Evolutionary conservation across 2,797 vertebrate species (phyloP).

Genomic region (Glyptemys insculpta): DNA sequence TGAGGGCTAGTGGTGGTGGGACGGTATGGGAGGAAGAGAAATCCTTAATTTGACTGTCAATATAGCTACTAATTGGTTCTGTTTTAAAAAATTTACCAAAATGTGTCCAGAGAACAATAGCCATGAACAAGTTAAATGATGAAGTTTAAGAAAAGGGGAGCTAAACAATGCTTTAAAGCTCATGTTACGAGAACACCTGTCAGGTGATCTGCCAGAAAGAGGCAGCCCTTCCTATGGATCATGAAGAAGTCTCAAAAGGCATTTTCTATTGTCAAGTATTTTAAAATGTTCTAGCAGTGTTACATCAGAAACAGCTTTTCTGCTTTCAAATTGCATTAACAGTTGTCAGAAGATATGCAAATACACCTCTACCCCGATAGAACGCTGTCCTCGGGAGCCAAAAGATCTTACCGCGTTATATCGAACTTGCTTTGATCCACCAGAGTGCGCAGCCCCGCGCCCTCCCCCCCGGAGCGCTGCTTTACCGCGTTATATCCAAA

Average conservation of each 20-base stretch:
- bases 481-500: too few species aligned
- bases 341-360: background rate
- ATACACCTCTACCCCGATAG: too few species aligned
- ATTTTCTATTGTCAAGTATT: background rate
- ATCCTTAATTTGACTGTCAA: background rate
- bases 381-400: too few species aligned
- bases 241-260: background rate
- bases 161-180: background rate
- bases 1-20: background rate
- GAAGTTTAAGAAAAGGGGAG: background rate
- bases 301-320: slow-evolving; percentile 18
- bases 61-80: background rate
- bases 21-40: background rate
- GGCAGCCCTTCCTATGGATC: background rate
- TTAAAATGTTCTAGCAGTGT: background rate
- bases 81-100: background rate
- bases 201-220: background rate
- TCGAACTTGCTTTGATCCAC: too few species aligned
- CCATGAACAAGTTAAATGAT: background rate
- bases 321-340: background rate
- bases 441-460: too few species aligned
- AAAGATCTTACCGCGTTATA: too few species aligned
- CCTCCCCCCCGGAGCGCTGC: too few species aligned
- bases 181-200: background rate
- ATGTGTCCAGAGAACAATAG: background rate